Evolutionary conservation across 2,113 vertebrate species (phyloP).

Genomic region (Chaenocephalus aceratus): DNA sequence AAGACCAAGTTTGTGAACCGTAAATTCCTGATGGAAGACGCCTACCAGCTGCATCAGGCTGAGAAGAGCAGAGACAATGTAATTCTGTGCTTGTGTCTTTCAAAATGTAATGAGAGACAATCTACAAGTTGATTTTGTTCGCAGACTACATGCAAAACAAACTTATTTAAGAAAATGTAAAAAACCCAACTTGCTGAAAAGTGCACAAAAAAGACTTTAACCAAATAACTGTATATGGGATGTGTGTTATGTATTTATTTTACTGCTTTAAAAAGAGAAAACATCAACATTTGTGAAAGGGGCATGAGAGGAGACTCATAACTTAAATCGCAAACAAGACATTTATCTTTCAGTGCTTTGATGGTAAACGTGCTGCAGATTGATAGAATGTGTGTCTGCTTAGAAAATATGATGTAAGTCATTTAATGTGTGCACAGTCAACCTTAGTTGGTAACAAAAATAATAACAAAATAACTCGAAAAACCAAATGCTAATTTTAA

Average conservation of each 20-base stretch:
- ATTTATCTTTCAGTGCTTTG: not conserved
- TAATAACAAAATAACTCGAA: no score
- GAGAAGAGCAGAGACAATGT: constrained; percentile 68
- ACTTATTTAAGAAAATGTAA: not conserved
- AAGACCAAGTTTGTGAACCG: constrained; percentile 92
- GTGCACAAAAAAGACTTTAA: not conserved
- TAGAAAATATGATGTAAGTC: no score
- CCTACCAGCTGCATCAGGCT: constrained; percentile 85
- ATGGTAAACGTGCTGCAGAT: not conserved
- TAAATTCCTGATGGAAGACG: constrained; percentile 92
- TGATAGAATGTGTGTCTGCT: not conserved
- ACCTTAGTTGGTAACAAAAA: no score
- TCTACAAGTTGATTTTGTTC: not conserved
- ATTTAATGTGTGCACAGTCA: not conserved
- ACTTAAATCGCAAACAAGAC: not conserved
- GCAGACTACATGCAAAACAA: not conserved
- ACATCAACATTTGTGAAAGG: not conserved
- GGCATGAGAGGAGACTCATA: not conserved
- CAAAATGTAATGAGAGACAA: not conserved
- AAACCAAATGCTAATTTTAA: no score
- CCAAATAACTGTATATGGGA: not conserved
- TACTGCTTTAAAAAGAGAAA: not conserved
- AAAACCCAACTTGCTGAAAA: not conserved
- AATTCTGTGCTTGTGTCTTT: not conserved
- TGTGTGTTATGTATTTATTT: not conserved